Evolutionary conservation across 2,888 invertebrate genomes (phyloP).

Genomic region (Drosophila glabriapex): DNA sequence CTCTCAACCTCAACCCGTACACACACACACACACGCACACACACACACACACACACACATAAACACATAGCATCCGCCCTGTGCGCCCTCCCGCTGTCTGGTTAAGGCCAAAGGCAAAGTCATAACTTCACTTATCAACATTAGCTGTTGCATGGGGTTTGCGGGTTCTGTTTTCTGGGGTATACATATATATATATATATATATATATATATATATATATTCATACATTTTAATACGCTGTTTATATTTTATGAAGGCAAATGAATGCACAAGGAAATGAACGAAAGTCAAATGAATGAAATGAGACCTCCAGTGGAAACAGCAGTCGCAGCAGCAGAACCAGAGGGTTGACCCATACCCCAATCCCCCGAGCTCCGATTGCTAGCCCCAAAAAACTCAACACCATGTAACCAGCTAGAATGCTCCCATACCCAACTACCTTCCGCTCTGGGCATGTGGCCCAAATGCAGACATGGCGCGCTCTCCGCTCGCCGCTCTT

Average conservation of each 20-base stretch:
- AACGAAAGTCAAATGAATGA: conserved; percentile 69
- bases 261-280: conserved; percentile 82
- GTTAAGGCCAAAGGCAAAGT: conserved; percentile 70
- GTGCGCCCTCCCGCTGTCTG: conserved; percentile 49
- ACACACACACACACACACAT: neutral
- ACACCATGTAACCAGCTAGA: conserved; percentile 67
- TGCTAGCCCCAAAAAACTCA: conserved; percentile 69
- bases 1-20: neutral
- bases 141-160: conserved; percentile 69
- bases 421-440: neutral
- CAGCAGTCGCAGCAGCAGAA: conserved; percentile 3
- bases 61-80: neutral
- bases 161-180: conserved; percentile 55
- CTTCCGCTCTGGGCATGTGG: conserved; percentile 25
- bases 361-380: conserved; percentile 4
- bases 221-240: conserved; percentile 84
- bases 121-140: conserved; percentile 83
- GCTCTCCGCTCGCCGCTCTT: conserved; percentile 3
- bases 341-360: conserved; percentile 11
- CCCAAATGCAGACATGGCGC: conserved; percentile 50
- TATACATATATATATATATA: conserved; percentile 71
- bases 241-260: conserved; percentile 83
- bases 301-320: conserved; percentile 48
- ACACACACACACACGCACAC: neutral
- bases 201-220: conserved; percentile 9